Percentiles rank a stretch among this genome's conserved stretches.
Evolutionary conservation across 2,113 vertebrate genomes (phyloP).

Genomic region (Ramphastos sulfuratus): DNA sequence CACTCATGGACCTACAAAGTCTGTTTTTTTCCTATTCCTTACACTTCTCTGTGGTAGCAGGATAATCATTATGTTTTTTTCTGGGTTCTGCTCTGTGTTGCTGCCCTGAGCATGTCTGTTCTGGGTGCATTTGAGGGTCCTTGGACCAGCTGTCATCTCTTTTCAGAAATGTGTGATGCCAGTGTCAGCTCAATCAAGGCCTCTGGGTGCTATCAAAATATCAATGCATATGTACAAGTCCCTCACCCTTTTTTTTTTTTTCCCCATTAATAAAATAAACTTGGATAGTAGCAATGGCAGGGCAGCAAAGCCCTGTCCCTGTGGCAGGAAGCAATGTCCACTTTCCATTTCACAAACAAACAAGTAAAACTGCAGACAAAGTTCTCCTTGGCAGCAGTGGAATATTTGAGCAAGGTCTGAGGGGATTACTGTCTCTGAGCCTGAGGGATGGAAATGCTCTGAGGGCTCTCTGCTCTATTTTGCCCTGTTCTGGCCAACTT

Average conservation of each 20-base stretch:
- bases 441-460: background rate
- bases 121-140: background rate
- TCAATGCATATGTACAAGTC: background rate
- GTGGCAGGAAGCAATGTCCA: slow-evolving; percentile 27
- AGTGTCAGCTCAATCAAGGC: background rate
- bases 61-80: background rate
- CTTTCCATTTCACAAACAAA: slow-evolving; percentile 65
- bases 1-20: background rate
- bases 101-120: background rate
- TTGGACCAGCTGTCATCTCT: background rate
- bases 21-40: background rate
- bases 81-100: background rate
- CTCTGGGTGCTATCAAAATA: background rate
- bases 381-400: background rate
- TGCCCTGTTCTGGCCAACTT: slow-evolving; percentile 32
- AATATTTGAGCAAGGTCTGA: slow-evolving; percentile 66
- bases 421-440: slow-evolving; percentile 42
- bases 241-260: background rate
- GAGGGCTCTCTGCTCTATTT: slow-evolving; percentile 54
- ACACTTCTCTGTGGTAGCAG: background rate
- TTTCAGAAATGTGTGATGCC: background rate
- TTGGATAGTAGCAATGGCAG: background rate
- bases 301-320: background rate
- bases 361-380: background rate
- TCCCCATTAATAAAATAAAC: slow-evolving; percentile 33